Evolutionary conservation across 1,140 invertebrate species (phyloP).

Genomic region (Orius insidiosus): DNA sequence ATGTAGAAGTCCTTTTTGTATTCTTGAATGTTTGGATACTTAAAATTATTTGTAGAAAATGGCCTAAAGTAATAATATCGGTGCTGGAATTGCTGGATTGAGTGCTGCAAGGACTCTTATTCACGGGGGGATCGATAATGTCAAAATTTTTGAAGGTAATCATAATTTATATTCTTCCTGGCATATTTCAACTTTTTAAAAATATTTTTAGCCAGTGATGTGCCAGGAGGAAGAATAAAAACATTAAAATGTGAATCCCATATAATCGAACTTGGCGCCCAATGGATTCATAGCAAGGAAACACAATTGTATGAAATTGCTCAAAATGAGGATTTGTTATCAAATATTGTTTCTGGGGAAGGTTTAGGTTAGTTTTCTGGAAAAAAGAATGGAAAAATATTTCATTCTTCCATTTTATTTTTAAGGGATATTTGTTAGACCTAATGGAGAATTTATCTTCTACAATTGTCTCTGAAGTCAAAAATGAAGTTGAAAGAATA

Average conservation of each 20-base stretch:
- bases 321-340: conserved; percentile 27
- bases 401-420: not conserved
- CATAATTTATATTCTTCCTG: too few species aligned
- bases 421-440: conserved; percentile 26
- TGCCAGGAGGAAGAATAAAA: conserved; percentile 41
- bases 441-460: conserved; percentile 31
- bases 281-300: conserved; percentile 54
- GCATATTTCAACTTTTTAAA: not conserved
- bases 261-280: conserved; percentile 46
- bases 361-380: conserved; percentile 30
- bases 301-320: conserved; percentile 35
- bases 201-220: conserved; percentile 28
- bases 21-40: not conserved
- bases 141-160: conserved; percentile 39
- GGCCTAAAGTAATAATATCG: conserved; percentile 31
- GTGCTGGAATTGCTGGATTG: conserved; percentile 42
- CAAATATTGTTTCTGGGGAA: conserved; percentile 29
- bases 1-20: not conserved
- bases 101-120: conserved; percentile 31
- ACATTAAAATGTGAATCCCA: conserved; percentile 28
- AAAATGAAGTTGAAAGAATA: conserved; percentile 29
- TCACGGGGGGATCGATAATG: conserved; percentile 29
- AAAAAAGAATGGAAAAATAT: not conserved
- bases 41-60: not conserved
- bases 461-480: conserved; percentile 30